Evolutionary conservation across 2,797 vertebrate genomes (phyloP), one percentile per base, ranked within the genome.

Genomic region (Potorous gilbertii): DNA sequence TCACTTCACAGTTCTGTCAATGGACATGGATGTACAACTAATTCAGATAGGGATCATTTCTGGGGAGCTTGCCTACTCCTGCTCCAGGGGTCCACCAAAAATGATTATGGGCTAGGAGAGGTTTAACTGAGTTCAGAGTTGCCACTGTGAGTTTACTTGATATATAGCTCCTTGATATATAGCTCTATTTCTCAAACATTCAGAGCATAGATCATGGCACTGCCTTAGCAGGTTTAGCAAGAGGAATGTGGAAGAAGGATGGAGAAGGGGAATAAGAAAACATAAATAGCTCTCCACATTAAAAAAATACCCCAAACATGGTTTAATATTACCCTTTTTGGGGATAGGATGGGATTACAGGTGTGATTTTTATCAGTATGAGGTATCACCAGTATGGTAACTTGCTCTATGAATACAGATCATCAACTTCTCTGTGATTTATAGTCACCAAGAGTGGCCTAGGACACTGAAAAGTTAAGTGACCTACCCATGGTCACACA

Each of bases 131-230:
- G 62, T 21, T 74, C 62, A 74, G 34, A 74, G 34, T 21, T 40
- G 16, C 16, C 16, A n/a, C 34, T 74, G 16, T 1, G 34, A 74
- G 34, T n/a, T 40, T 74, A 74, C 5, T n/a, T n/a, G n/a, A n/a
- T n/a, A n/a, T n/a, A n/a, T n/a, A n/a, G n/a, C n/a, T n/a, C n/a
- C n/a, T n/a, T n/a, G n/a, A n/a, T n/a, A n/a, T n/a, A n/a, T n/a
- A 74, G 62, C 62, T 74, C 62, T 18, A 5, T 74, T 74, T 74
- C 62, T 74, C 34, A 40, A 40, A n/a, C 21, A n/a, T 74, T 40
- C 34, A 98, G 55, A 92, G 13, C 94, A 59, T 93, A 97, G 96
- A 97, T 40, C 62, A 74, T n/a, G 16, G 62, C 62, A 74, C 16
- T 74, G 34, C 62, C 5, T 5, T 18, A 40, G 62, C 14, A 40